phyloP scores from a whole-genome alignment of 2,888 invertebrate genomes.

The Subacronicta megacephala region DNA sequence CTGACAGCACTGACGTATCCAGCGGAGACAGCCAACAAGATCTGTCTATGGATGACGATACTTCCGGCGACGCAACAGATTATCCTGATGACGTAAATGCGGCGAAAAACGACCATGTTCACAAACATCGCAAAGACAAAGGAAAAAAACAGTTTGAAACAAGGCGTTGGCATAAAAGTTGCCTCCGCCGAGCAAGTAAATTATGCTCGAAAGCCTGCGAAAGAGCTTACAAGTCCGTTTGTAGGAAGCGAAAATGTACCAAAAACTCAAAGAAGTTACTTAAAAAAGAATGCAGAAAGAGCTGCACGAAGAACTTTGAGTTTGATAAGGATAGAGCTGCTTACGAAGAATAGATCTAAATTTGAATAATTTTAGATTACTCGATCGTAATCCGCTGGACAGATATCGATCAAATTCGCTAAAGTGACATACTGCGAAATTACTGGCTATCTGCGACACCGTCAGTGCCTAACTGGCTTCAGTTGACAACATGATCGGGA shows the following conservation, averaged over 20 bases:
- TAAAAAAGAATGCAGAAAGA: conserved; percentile 30
- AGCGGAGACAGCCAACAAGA: conserved; percentile 15
- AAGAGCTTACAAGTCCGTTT: conserved; percentile 31
- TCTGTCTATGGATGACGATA: neutral
- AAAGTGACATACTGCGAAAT: too few species aligned
- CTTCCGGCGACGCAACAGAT: neutral
- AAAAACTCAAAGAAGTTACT: conserved; percentile 23
- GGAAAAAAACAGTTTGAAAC: conserved; percentile 5
- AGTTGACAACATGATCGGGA: too few species aligned
- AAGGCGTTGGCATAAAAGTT: conserved; percentile 18
- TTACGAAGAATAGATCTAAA: conserved; percentile 13
- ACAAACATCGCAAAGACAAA: neutral
- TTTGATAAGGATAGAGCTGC: conserved; percentile 12
- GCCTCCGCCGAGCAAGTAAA: conserved; percentile 21
- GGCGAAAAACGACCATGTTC: conserved; percentile 4
- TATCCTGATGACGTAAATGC: neutral
- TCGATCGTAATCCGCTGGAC: too few species aligned
- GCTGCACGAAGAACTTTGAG: conserved; percentile 31
- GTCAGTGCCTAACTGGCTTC: too few species aligned
- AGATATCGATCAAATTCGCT: too few species aligned
- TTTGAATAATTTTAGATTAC: too few species aligned
- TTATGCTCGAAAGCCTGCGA: conserved; percentile 29
- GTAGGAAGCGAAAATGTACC: conserved; percentile 24
- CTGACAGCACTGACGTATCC: conserved; percentile 9
- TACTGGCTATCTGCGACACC: too few species aligned